These are phyloP conservation scores for Drosophila pullipes DNA, from an alignment of 2,888 invertebrate genomes.

Conservation along the genomic window DNA sequence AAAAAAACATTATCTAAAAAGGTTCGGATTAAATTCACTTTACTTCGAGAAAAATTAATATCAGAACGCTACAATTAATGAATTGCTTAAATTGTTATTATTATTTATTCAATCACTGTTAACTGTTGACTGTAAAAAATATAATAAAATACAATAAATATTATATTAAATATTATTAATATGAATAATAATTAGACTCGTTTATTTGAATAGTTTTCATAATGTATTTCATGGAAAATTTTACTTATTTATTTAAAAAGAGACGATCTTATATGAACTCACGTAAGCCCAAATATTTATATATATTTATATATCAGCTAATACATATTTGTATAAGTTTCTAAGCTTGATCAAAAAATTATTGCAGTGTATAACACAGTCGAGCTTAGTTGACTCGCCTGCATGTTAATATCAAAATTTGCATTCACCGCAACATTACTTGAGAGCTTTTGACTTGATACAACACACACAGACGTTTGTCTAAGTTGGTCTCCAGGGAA, in stretches of 20 bases:
- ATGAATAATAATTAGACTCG: neutral
- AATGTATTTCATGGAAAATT: neutral
- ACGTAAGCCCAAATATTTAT: neutral
- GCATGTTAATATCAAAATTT: conserved; percentile 33
- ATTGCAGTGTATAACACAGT: conserved; percentile 4
- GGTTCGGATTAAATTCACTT: neutral
- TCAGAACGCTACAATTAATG: neutral
- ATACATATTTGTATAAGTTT: neutral
- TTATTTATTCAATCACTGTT: neutral
- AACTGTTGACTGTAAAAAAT: neutral
- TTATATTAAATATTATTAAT: neutral
- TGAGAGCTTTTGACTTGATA: conserved; percentile 31
- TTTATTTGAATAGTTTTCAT: too few relatives aligned
- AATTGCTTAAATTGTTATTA: neutral
- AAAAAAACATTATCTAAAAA: neutral
- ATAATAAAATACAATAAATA: neutral
- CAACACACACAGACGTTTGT: conserved; percentile 25
- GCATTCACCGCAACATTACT: conserved; percentile 25
- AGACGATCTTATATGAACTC: neutral
- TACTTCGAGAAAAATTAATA: neutral
- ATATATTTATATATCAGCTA: neutral
- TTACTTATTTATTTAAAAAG: neutral
- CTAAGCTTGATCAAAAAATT: too few relatives aligned
- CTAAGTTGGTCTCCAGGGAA: conserved; percentile 26
- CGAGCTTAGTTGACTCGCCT: neutral